Conservation (phyloP, 1,140 invertebrate species). For the Magallana ariakensis region DNA sequence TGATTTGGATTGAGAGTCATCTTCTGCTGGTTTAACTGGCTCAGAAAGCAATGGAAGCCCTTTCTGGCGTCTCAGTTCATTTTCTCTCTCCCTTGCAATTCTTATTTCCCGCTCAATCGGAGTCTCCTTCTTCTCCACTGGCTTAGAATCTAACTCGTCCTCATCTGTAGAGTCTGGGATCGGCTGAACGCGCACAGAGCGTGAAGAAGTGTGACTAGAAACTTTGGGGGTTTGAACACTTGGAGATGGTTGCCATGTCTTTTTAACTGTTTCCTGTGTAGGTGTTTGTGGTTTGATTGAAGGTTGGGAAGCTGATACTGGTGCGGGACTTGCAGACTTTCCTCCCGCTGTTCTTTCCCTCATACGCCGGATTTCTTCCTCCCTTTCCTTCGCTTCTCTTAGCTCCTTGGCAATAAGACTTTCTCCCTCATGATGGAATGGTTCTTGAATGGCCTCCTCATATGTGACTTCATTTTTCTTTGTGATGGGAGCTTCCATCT, state of each 20-base stretch:
- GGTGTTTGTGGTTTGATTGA: slow-evolving; percentile 36
- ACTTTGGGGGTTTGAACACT: slow-evolving; percentile 68
- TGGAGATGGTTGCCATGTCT: slow-evolving; percentile 60
- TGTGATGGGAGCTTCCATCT: slow-evolving; percentile 60
- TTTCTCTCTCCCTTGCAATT: slow-evolving; percentile 81
- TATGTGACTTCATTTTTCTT: slow-evolving; percentile 64
- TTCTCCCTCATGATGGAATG: slow-evolving; percentile 73
- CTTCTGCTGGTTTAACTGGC: slow-evolving; percentile 49
- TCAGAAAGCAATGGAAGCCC: slow-evolving; percentile 69
- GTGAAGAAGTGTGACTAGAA: slow-evolving; percentile 62
- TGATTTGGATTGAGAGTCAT: not conserved
- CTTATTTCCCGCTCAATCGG: slow-evolving; percentile 83
- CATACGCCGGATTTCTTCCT: slow-evolving; percentile 79
- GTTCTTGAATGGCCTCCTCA: slow-evolving; percentile 65
- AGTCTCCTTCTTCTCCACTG: slow-evolving; percentile 77
- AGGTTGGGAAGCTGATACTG: slow-evolving; percentile 72
- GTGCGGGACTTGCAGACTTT: slow-evolving; percentile 61
- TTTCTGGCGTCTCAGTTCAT: slow-evolving; percentile 79
- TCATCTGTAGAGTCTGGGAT: slow-evolving; percentile 28
- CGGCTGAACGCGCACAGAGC: slow-evolving; percentile 34
- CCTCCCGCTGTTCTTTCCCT: slow-evolving; percentile 55
- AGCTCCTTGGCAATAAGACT: slow-evolving; percentile 81
- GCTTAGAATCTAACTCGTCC: slow-evolving; percentile 23
- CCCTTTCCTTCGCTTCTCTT: slow-evolving; percentile 79
- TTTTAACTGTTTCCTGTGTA: slow-evolving; percentile 25